Percentiles rank a stretch among this genome's conserved stretches.
These are phyloP conservation scores for Porites evermanni DNA, from an alignment of 92 coral and sea anemone genomes.

Conservation along the genomic window DNA sequence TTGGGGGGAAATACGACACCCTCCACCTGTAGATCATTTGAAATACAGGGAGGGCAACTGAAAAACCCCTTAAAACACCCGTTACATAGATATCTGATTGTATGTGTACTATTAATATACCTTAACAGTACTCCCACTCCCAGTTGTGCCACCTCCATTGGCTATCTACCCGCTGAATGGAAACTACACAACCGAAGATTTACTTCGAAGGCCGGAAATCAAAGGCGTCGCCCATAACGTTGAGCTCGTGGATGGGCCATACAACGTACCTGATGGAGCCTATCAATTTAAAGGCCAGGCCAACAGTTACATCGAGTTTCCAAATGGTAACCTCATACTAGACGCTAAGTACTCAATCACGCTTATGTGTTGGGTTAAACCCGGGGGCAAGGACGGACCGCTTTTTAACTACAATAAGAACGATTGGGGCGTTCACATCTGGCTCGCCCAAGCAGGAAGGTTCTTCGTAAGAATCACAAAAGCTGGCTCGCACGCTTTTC, in stretches of 20 bases:
- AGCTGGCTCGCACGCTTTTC: not conserved
- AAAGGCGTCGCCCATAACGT: not conserved
- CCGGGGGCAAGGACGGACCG: slow-evolving; percentile 24
- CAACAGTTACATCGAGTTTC: slow-evolving; percentile 25
- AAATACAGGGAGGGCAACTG: too few species aligned
- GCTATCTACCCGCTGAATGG: slow-evolving; percentile 9
- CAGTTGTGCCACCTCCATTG: not conserved
- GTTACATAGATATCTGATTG: too few species aligned
- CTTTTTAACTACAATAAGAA: not conserved
- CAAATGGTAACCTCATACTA: not conserved
- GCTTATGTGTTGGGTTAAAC: slow-evolving; percentile 20
- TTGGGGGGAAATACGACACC: too few species aligned
- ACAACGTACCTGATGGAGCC: not conserved
- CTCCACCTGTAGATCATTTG: too few species aligned
- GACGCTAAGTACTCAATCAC: slow-evolving; percentile 16
- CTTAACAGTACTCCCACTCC: not conserved
- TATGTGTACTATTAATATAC: too few species aligned
- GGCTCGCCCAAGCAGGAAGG: not conserved
- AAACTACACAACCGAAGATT: not conserved
- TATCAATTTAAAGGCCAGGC: not conserved
- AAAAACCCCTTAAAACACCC: too few species aligned
- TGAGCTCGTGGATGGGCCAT: not conserved
- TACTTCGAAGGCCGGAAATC: not conserved
- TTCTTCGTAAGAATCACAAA: not conserved
- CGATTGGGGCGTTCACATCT: not conserved